A percentile compares a stretch with the other conserved stretches of the same genome.
These are phyloP conservation scores for Dicaeum eximium DNA, from an alignment of 2,113 vertebrate species.

Conservation along the genomic window DNA sequence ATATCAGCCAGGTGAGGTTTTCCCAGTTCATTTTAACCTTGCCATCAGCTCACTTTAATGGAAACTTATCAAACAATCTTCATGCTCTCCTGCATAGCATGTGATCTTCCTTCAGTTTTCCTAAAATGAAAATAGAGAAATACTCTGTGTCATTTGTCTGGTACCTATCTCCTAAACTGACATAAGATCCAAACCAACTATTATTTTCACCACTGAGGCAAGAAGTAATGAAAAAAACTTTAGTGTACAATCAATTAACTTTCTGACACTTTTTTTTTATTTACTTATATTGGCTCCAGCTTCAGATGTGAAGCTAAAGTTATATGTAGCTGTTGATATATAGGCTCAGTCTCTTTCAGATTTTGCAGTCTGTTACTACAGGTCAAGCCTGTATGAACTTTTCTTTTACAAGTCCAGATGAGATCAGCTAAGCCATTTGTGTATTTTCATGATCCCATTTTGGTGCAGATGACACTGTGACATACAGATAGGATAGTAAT, in stretches of 20 bases:
- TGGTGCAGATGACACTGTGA: not conserved
- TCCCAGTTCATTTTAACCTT: slow-evolving; percentile 12
- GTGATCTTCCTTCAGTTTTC: not conserved
- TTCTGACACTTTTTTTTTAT: not conserved
- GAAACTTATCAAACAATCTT: slow-evolving; percentile 31
- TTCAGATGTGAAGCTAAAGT: not conserved
- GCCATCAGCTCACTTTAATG: slow-evolving; percentile 28
- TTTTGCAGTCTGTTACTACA: not conserved
- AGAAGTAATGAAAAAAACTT: not conserved
- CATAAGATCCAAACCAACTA: not conserved
- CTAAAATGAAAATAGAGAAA: slow-evolving; percentile 6
- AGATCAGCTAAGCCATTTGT: not conserved
- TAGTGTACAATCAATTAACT: not conserved
- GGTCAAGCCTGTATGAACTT: not conserved
- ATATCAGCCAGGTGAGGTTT: not conserved
- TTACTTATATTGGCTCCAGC: not conserved
- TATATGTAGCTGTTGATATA: not conserved
- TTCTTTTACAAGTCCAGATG: not conserved
- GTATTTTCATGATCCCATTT: not conserved
- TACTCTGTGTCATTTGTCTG: not conserved
- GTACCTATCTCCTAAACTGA: not conserved
- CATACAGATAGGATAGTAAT: not conserved
- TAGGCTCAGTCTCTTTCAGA: not conserved
- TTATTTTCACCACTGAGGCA: not conserved
- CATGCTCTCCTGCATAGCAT: not conserved